Evolutionary conservation across 2,888 invertebrate species (phyloP).

Genomic region (Machimus rusticus): DNA sequence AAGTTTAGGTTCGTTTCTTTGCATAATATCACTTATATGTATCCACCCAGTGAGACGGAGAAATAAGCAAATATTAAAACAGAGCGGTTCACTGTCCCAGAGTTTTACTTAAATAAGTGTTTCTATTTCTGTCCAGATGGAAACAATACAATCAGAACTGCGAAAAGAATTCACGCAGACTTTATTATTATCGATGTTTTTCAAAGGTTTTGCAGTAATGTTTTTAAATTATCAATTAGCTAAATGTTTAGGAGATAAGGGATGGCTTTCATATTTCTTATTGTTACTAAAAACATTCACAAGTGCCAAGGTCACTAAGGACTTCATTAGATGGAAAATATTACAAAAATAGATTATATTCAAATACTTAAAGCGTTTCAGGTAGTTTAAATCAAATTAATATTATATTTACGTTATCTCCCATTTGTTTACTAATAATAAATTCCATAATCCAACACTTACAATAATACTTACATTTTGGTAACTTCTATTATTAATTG

Average conservation of each 20-base stretch:
- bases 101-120: not conserved
- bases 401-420: too few relatives aligned
- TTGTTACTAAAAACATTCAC: not conserved
- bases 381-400: too few relatives aligned
- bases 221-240: not conserved
- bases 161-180: not conserved
- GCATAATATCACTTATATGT: not conserved
- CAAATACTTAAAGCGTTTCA: too few relatives aligned
- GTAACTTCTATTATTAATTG: too few relatives aligned
- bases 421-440: too few relatives aligned
- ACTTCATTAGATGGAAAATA: too few relatives aligned
- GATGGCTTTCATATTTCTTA: not conserved
- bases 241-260: not conserved
- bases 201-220: not conserved
- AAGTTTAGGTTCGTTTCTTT: not conserved
- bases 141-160: not conserved
- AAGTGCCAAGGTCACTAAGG: too few relatives aligned
- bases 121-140: not conserved
- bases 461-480: too few relatives aligned
- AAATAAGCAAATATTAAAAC: not conserved
- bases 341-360: too few relatives aligned
- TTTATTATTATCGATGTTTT: not conserved
- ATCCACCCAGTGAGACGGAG: not conserved
- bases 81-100: not conserved
- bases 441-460: too few relatives aligned